Conservation (phyloP, 2,888 invertebrate species). For the Xestia sexstrigata region DNA sequence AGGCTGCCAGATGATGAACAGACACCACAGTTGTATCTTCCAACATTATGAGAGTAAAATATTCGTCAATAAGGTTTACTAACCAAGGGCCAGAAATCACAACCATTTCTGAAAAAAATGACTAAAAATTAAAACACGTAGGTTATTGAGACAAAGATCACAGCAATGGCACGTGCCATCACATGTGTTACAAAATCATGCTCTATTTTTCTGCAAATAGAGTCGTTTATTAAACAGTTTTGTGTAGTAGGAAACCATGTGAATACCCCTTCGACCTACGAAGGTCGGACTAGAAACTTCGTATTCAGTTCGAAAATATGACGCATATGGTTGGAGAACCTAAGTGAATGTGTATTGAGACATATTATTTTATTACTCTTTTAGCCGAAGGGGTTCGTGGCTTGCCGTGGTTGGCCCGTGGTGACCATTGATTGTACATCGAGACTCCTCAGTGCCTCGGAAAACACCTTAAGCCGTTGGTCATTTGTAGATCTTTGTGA, state of each 20-base stretch:
- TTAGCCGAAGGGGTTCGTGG: neutral
- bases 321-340: slow-evolving; percentile 24
- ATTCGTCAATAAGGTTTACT: too few relatives aligned
- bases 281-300: slow-evolving; percentile 55
- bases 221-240: neutral
- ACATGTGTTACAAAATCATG: neutral
- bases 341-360: neutral
- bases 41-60: neutral
- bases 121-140: neutral
- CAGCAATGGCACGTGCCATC: neutral
- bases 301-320: slow-evolving; percentile 14
- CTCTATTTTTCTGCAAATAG: neutral
- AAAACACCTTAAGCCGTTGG: neutral
- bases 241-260: slow-evolving; percentile 40
- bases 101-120: neutral
- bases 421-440: neutral
- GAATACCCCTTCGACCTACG: slow-evolving; percentile 54
- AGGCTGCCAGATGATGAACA: neutral
- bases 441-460: neutral
- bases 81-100: neutral
- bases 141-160: neutral
- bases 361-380: neutral
- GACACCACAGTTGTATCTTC: neutral
- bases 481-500: neutral
- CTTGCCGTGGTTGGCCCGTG: neutral